Base-by-base conservation (phyloP, 2,888 invertebrate species). In the Clusia tigrina region DNA sequence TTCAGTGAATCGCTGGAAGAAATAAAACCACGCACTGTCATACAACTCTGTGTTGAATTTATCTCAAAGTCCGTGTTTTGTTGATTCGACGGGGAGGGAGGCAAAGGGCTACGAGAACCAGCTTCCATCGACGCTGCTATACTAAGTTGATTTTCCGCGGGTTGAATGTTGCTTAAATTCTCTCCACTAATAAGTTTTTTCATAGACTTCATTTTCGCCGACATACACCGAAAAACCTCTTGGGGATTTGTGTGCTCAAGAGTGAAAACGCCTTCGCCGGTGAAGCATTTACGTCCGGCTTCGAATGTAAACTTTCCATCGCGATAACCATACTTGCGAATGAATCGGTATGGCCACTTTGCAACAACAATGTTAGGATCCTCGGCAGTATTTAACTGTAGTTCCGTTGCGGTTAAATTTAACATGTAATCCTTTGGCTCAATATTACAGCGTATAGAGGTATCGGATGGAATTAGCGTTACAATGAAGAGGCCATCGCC, bases 221-320 rank as follows among this genome's bases (percentile, higher is more conserved):
- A 90, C 71, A 94, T 86, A 77, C 92, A 93, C 67, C 92, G 89
- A 69, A 89, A 94, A 69, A 94, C 92, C 80, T 93, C 93, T 70
- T 92, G 91, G 67, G 92, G 92, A 79, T 92, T 92, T 48, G 89
- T 88, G 78, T 94, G 92, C 77, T 93, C 92, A 64, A 94, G 83
- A 62, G 89, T 91, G 74, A 94, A 94, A 2, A 89, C 89, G 1
- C 94, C 94, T 84, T 94, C 94, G 0, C 94, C 94, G 1, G 93
- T 92, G 70, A 91, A 90, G 83, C 94, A 94, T 82, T 93, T 94
- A 63, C 94, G 86, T 0, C 94, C 94, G 20, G 94, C 94, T 86
- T 94, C 94, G 82, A 94, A 94, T 37, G 92, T 93, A 78, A 94
- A 94, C 81, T 91, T 92, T 48, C 92, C 93, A 80, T 91, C 90